phyloP scores from a whole-genome alignment of 2,113 vertebrate genomes.

The Telmatochromis sp. region DNA sequence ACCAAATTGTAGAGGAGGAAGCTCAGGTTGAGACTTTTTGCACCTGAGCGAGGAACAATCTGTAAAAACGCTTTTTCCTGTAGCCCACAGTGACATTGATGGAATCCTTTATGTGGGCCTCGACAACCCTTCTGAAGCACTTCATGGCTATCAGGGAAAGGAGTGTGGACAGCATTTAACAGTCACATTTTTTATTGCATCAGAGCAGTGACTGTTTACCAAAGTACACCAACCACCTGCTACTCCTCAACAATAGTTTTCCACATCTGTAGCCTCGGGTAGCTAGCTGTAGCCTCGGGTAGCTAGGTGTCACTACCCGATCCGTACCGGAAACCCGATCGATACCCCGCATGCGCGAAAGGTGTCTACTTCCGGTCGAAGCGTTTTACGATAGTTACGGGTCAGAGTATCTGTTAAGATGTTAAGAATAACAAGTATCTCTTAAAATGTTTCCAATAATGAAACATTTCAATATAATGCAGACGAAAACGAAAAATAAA shows the following conservation, averaged over 20 bases:
- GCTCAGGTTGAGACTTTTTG: not conserved
- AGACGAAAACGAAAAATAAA: too few relatives aligned
- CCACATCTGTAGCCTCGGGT: not conserved
- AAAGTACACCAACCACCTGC: not conserved
- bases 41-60: not conserved
- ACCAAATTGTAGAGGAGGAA: not conserved
- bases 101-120: not conserved
- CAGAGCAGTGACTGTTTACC: not conserved
- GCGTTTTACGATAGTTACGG: too few relatives aligned
- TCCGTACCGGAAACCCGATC: too few relatives aligned
- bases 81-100: not conserved
- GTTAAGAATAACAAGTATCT: too few relatives aligned
- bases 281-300: not conserved
- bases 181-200: not conserved
- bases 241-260: not conserved
- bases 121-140: not conserved
- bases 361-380: too few relatives aligned
- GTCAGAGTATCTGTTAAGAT: too few relatives aligned
- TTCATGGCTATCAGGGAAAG: not conserved
- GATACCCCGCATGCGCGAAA: too few relatives aligned
- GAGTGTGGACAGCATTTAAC: not conserved
- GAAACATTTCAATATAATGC: too few relatives aligned
- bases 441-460: too few relatives aligned
- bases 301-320: too few relatives aligned
- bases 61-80: not conserved